Percentiles rank a stretch among this genome's conserved stretches.
phyloP scores from a whole-genome alignment of 2,888 invertebrate species.

The Ormyrus labotus region DNA sequence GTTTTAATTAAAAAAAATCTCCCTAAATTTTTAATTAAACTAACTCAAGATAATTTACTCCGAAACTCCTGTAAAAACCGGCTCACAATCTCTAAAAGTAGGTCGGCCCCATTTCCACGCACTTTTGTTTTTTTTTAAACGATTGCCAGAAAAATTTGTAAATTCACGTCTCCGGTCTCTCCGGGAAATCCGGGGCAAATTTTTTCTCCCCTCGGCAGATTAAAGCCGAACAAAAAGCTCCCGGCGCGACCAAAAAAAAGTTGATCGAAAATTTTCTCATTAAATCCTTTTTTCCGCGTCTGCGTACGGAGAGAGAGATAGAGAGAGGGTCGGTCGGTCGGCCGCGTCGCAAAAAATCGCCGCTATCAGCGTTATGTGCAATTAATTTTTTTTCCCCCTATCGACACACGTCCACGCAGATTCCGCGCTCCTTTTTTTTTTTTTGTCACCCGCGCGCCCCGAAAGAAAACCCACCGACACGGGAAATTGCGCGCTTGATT shows the following conservation, averaged over 20 bases:
- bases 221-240: slow-evolving; percentile 10
- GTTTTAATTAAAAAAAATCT: no score
- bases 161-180: no score
- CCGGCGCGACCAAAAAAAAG: neutral
- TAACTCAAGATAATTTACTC: no score
- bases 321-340: no score
- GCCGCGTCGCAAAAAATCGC: slow-evolving; percentile 10
- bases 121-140: no score
- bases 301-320: neutral
- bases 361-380: slow-evolving; percentile 46
- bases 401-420: slow-evolving; percentile 15
- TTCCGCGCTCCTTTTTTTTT: slow-evolving; percentile 18
- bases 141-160: no score
- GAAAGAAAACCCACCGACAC: slow-evolving; percentile 1
- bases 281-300: slow-evolving; percentile 3
- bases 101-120: no score
- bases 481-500: slow-evolving; percentile 56
- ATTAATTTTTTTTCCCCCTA: slow-evolving; percentile 48
- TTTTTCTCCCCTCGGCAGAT: neutral
- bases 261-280: slow-evolving; percentile 19
- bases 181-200: no score
- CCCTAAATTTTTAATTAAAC: no score
- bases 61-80: no score
- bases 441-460: no score
- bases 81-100: no score